phyloP scores from a whole-genome alignment of 92 coral and sea anemone genomes.

The Zoanthus sansibaricus region DNA sequence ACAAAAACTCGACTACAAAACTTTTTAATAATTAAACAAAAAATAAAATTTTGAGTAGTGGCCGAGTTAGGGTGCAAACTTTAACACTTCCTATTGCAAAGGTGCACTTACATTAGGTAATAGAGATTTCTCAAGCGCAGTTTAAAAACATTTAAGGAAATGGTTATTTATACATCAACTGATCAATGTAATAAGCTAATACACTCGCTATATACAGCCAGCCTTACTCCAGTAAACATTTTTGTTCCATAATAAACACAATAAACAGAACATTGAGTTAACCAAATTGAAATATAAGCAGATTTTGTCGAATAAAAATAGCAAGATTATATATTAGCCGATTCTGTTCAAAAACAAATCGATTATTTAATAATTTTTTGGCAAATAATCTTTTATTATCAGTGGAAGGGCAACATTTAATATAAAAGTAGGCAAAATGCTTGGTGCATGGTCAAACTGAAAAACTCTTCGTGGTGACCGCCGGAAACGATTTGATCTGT shows the following conservation, averaged over 20 bases:
- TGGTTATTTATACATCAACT: background rate
- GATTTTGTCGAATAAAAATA: slow-evolving; percentile 7
- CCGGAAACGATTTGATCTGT: background rate
- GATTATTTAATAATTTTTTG: background rate
- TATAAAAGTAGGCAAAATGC: background rate
- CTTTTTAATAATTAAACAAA: slow-evolving; percentile 35
- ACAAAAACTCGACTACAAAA: slow-evolving; percentile 24
- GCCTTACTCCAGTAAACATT: background rate
- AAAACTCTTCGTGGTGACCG: background rate
- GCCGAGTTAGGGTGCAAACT: slow-evolving; percentile 17
- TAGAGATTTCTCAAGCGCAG: too few species aligned
- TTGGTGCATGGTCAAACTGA: background rate
- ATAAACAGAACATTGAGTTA: background rate
- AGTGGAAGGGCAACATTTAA: background rate
- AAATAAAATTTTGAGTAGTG: background rate
- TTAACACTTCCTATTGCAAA: background rate
- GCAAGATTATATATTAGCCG: background rate
- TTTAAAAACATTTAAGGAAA: too few species aligned
- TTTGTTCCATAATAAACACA: background rate
- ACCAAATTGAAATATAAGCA: background rate
- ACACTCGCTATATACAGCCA: background rate
- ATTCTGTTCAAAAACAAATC: background rate
- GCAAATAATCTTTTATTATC: background rate
- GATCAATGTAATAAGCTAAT: background rate
- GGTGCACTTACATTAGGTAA: background rate